Conservation (phyloP, 2,888 invertebrate genomes). For the Mythimna vitellina region DNA sequence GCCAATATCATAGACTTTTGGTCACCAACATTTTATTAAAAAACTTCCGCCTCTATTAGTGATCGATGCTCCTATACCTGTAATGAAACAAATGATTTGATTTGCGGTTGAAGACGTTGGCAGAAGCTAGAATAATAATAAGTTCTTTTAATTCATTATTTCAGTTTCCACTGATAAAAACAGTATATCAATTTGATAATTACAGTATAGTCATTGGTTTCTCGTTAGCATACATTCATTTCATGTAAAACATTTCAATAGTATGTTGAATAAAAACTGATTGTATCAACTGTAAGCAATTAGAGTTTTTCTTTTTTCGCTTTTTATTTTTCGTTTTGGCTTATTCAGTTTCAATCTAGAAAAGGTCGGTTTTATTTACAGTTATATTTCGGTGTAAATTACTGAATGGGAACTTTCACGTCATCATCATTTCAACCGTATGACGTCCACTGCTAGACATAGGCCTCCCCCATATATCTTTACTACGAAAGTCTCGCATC, state of each 20-base stretch:
- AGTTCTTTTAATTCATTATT: slow-evolving; percentile 7
- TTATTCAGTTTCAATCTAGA: slow-evolving; percentile 10
- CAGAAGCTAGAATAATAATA: neutral
- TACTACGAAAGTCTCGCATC: too few species aligned
- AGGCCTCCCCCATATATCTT: too few species aligned
- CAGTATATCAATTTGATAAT: slow-evolving; percentile 25
- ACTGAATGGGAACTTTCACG: neutral
- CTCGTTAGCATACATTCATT: slow-evolving; percentile 37
- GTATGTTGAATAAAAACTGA: slow-evolving; percentile 19
- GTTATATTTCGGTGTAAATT: neutral
- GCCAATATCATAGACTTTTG: too few species aligned
- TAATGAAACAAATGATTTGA: too few species aligned
- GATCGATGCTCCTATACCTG: too few species aligned
- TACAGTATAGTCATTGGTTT: slow-evolving; percentile 14
- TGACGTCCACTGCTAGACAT: too few species aligned
- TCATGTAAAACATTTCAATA: neutral
- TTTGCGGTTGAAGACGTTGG: too few species aligned
- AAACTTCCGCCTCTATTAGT: too few species aligned
- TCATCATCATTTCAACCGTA: neutral
- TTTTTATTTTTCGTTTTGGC: slow-evolving; percentile 10
- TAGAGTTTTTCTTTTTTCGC: slow-evolving; percentile 4
- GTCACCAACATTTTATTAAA: too few species aligned
- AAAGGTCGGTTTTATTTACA: neutral
- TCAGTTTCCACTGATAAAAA: neutral
- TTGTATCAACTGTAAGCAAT: slow-evolving; percentile 26